Conservation (phyloP, 2,113 vertebrate genomes). For the Tachysurus vachellii region DNA sequence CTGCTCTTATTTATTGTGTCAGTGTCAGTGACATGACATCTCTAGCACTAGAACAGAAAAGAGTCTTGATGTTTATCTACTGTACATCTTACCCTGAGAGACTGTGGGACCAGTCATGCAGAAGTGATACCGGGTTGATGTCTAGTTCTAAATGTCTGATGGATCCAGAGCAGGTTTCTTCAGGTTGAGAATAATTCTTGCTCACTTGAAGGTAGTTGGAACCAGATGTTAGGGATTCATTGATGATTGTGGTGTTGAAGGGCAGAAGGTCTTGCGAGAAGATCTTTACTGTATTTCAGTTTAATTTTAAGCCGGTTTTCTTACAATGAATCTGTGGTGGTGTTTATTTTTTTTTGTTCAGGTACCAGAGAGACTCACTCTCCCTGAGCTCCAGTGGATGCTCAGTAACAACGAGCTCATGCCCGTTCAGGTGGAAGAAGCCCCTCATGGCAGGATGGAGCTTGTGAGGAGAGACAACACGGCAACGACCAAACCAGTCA, state of each 20-base stretch:
- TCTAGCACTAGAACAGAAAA: background rate
- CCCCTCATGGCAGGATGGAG: slow-evolving; percentile 40
- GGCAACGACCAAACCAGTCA: slow-evolving; percentile 35
- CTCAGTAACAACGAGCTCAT: slow-evolving; percentile 42
- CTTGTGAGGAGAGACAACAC: slow-evolving; percentile 46
- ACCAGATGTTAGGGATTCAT: too few relatives aligned
- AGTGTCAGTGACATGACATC: background rate
- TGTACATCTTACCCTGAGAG: too few relatives aligned
- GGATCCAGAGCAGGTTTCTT: too few relatives aligned
- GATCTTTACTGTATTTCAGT: background rate
- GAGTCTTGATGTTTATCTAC: too few relatives aligned
- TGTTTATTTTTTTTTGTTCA: slow-evolving; percentile 17
- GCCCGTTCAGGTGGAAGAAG: slow-evolving; percentile 30
- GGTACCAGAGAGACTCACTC: slow-evolving; percentile 38
- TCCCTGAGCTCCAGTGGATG: slow-evolving; percentile 51
- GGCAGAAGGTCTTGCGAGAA: too few relatives aligned
- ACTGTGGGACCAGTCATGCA: too few relatives aligned
- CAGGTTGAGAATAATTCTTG: too few relatives aligned
- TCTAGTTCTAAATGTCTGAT: too few relatives aligned
- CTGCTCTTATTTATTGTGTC: background rate
- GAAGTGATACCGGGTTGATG: too few relatives aligned
- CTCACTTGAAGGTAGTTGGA: too few relatives aligned
- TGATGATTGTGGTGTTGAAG: too few relatives aligned
- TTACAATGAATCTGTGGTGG: background rate
- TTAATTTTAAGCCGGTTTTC: background rate